phyloP scores from a whole-genome alignment of 2,797 vertebrate genomes.

The Myotis daubentonii region DNA sequence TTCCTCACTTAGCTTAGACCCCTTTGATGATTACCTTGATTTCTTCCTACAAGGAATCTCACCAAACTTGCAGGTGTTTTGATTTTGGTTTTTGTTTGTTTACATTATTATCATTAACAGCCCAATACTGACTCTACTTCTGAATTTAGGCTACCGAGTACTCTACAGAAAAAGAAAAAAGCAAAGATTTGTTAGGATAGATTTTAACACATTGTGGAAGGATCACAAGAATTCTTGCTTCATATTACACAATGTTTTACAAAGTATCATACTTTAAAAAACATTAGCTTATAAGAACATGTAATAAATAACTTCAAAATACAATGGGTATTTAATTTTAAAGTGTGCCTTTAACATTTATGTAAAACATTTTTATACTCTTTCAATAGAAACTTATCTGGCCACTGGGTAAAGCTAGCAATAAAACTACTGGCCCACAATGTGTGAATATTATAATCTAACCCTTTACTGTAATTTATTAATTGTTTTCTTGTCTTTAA shows the following conservation, averaged over 20 bases:
- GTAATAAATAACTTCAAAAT: no score
- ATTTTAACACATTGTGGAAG: background rate
- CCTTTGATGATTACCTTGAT: background rate
- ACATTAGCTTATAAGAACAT: no score
- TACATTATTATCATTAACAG: background rate
- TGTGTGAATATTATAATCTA: background rate
- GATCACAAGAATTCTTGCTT: no score
- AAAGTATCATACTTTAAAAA: no score
- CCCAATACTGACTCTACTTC: background rate
- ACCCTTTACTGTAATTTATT: background rate
- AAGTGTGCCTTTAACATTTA: no score
- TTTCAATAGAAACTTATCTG: no score
- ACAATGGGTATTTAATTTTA: no score
- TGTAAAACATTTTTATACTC: no score
- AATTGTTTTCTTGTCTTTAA: background rate
- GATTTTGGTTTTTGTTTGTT: background rate
- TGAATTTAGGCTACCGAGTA: background rate
- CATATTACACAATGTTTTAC: no score
- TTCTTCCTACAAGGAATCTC: background rate
- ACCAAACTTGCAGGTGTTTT: background rate
- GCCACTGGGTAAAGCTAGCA: no score
- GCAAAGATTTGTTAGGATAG: background rate
- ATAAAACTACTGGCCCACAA: no score
- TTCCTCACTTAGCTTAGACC: background rate
- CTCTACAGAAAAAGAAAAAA: background rate